Conservation (phyloP, 2,113 vertebrate genomes). For the Otocyon megalotis region DNA sequence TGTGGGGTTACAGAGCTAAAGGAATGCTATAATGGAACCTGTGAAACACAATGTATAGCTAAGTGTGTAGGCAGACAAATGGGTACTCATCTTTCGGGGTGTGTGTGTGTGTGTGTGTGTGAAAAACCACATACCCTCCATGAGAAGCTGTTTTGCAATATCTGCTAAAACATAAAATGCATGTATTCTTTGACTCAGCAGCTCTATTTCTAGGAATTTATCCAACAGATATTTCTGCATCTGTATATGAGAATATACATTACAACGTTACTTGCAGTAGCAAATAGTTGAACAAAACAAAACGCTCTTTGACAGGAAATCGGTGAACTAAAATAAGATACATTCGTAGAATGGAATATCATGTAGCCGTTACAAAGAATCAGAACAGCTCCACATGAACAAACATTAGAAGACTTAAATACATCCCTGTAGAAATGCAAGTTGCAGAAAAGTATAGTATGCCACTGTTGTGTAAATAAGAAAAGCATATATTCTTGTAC, state of each 20-base stretch:
- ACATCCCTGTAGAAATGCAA: not conserved
- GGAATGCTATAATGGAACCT: not conserved
- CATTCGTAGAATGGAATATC: not conserved
- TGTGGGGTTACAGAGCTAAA: not conserved
- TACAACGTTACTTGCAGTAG: not conserved
- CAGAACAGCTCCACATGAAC: not conserved
- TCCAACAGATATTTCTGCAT: not conserved
- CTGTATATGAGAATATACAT: not conserved
- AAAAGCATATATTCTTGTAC: not conserved
- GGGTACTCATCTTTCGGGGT: not conserved
- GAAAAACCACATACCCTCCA: not conserved
- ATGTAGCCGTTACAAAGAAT: not conserved
- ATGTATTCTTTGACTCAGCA: not conserved
- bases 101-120: too few relatives aligned
- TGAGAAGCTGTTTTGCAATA: not conserved
- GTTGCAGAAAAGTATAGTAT: not conserved
- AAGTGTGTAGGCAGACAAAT: not conserved
- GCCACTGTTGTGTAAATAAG: not conserved
- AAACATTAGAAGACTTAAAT: not conserved
- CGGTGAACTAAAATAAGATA: conserved; percentile 2
- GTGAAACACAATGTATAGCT: not conserved
- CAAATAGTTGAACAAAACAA: not conserved
- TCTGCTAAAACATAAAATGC: not conserved
- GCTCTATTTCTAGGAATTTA: not conserved
- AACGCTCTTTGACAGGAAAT: conserved; percentile 10